phyloP scores from a whole-genome alignment of 1,140 invertebrate genomes.

The Drosophila nebulosa region DNA sequence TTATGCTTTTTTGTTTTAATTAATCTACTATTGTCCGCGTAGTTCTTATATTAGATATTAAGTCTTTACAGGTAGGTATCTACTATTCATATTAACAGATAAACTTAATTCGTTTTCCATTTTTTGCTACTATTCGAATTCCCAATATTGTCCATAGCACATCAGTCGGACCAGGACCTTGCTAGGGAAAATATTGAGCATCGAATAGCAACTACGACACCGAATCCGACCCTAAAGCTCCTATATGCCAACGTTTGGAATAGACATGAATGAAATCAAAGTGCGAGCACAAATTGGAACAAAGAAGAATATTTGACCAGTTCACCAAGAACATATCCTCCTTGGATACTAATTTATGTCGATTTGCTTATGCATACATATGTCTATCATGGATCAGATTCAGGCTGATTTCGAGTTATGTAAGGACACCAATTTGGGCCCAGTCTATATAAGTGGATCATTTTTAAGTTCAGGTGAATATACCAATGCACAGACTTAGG shows the following conservation, averaged over 20 bases:
- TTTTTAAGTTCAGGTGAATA: not conserved
- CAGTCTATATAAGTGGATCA: not conserved
- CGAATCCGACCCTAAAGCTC: not conserved
- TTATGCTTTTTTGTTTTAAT: conserved; percentile 24
- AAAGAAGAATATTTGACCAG: not conserved
- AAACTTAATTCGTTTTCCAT: not conserved
- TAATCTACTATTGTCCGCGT: conserved; percentile 36
- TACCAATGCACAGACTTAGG: not conserved
- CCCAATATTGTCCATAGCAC: not conserved
- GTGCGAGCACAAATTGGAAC: not conserved
- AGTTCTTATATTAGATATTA: conserved; percentile 2
- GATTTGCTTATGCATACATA: not conserved
- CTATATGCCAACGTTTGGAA: not conserved
- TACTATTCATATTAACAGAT: not conserved
- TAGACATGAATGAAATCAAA: too few species aligned
- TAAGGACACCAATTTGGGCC: not conserved
- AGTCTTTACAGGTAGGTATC: not conserved
- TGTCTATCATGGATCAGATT: not conserved
- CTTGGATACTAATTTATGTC: not conserved
- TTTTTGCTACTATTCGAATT: not conserved
- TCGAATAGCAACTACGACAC: not conserved
- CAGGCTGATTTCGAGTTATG: too few species aligned
- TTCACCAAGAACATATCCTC: not conserved
- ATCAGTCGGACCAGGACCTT: not conserved
- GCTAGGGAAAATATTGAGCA: not conserved